Evolutionary conservation across 2,113 vertebrate genomes (phyloP), one percentile per base, ranked within the genome.

Genomic region (Pavo muticus): DNA sequence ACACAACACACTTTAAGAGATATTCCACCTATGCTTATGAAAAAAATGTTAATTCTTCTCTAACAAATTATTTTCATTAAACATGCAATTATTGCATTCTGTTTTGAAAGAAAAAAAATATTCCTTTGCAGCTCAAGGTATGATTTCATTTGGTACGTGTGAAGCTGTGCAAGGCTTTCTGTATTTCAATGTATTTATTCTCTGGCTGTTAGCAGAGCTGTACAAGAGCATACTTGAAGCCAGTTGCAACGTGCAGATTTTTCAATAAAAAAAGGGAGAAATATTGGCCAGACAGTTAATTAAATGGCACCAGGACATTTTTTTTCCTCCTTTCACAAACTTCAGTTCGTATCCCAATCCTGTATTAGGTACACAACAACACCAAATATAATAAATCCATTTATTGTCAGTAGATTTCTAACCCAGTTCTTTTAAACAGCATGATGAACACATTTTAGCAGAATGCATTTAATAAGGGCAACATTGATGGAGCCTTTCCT

Each of bases 181-280:
- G 6, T 57, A 84, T 39, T 88, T 92, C 74, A 75, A 75, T 57
- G 37, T 85, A 69, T 88, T 93, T 90, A 93, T 95, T 95, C 94
- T 75, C 24, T 93, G 84, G 73, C 21, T 94, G 75, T 90, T 95
- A 93, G 75, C 81, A 94, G 37, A 95, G 25, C 35, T 67, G 80
- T 40, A 29, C 37, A 71, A 29, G 29, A 96, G 11, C 25, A 13
- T 3, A 7, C 84, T 64, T 80, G 40, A 72, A 97, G 56, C 65
- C 76, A 96, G 65, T 84, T 85, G 32, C 50, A 94, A 63, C 65
- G 39, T 88, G 94, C 30, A 96, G 89, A 95, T 97, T 97, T 96
- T 97, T 85, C 42, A 94, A 82, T 95, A 54, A 54, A 90, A 96
- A 94, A 80, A 87, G 14, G 11, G 32, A 91, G 45, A 94, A 79